Percentiles rank a stretch among this genome's conserved stretches.
These are phyloP conservation scores for Simalia tracyae DNA, from an alignment of 2,797 vertebrate species.

Conservation along the genomic window DNA sequence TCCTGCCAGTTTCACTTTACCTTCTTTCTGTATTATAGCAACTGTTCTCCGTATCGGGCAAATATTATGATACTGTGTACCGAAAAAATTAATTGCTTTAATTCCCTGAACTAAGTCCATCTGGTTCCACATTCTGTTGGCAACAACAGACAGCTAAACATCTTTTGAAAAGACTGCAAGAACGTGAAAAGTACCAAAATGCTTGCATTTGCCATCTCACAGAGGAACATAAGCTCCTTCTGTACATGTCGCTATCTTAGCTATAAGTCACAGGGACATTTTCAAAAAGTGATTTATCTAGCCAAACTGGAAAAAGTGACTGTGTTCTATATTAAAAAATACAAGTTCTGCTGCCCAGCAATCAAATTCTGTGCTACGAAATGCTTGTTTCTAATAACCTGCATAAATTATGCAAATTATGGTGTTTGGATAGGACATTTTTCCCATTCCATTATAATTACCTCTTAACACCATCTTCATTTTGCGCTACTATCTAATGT, in stretches of 20 bases:
- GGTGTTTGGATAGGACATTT: no score
- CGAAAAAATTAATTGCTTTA: not conserved
- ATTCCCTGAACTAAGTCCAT: not conserved
- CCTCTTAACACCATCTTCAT: not conserved
- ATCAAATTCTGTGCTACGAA: not conserved
- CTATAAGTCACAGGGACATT: not conserved
- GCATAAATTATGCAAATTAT: not conserved
- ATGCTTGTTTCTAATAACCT: not conserved
- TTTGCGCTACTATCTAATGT: not conserved
- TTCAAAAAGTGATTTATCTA: no score
- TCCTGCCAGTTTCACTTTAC: not conserved
- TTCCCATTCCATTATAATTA: no score
- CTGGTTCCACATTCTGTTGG: not conserved
- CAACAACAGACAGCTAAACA: not conserved
- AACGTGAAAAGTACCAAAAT: not conserved
- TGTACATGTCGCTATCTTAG: not conserved
- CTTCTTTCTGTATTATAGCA: not conserved
- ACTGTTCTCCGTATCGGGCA: not conserved
- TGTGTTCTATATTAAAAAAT: not conserved
- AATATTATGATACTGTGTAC: not conserved
- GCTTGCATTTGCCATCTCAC: not conserved
- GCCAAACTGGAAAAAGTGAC: not conserved
- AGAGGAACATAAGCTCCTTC: not conserved
- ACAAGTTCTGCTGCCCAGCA: not conserved
- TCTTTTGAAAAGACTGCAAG: not conserved